phyloP scores from a whole-genome alignment of 2,113 vertebrate genomes.

The Aepyceros melampus region DNA sequence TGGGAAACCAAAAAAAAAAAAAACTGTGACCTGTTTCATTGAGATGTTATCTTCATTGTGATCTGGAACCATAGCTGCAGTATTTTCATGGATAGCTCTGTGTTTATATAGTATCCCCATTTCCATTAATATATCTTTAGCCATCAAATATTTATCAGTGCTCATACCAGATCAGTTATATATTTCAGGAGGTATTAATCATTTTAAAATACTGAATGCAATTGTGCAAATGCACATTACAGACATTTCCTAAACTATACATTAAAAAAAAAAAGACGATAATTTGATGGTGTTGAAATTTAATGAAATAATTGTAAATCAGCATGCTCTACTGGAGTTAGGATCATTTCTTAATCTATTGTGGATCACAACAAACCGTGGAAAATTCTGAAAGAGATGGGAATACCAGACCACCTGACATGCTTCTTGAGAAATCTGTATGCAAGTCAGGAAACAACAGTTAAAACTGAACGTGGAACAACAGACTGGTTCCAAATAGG shows the following conservation, averaged over 20 bases:
- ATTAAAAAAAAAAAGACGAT: neutral
- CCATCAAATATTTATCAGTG: neutral
- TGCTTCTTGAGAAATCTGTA: too few species aligned
- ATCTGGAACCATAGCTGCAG: neutral
- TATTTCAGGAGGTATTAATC: neutral
- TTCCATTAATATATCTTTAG: neutral
- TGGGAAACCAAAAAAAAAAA: neutral
- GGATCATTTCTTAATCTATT: neutral
- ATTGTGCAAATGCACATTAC: neutral
- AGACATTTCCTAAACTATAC: neutral
- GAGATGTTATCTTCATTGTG: neutral
- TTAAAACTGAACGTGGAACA: too few species aligned
- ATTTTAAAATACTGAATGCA: neutral
- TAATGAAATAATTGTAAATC: neutral
- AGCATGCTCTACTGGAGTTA: neutral
- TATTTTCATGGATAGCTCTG: neutral
- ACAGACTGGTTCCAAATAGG: too few species aligned
- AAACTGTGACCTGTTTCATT: neutral
- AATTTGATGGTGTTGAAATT: neutral
- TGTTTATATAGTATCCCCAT: neutral
- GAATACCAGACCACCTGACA: too few species aligned
- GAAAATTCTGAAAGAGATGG: neutral
- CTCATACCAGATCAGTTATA: neutral
- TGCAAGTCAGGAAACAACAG: too few species aligned
- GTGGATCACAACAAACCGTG: neutral